Conservation (phyloP, 2,888 invertebrate genomes). For the Strigamia transsilvanica region DNA sequence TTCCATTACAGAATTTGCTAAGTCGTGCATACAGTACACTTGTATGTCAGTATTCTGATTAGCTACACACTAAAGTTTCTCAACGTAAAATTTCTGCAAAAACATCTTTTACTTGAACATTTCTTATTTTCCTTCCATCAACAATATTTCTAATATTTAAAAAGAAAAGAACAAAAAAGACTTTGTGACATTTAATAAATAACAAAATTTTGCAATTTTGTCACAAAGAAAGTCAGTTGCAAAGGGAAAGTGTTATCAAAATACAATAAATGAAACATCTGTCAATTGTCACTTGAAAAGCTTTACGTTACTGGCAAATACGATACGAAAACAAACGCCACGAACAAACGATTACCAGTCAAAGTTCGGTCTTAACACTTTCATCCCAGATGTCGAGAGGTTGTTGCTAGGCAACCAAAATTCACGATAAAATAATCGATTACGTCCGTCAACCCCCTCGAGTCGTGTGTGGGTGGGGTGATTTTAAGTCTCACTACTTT, state of each 20-base stretch:
- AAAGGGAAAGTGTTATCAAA: not conserved
- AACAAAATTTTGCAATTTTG: too few species aligned
- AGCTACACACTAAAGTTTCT: not conserved
- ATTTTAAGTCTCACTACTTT: not conserved
- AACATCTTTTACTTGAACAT: too few species aligned
- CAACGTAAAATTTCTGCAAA: too few species aligned
- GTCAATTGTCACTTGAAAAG: not conserved
- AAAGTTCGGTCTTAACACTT: not conserved
- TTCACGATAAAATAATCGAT: slow-evolving; percentile 37
- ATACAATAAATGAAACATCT: not conserved
- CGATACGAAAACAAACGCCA: not conserved
- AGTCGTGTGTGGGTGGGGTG: not conserved
- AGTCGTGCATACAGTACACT: too few species aligned
- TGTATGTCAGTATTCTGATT: too few species aligned
- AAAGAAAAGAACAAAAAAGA: too few species aligned
- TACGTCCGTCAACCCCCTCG: not conserved
- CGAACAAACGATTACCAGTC: not conserved
- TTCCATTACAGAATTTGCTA: not conserved
- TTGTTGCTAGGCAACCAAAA: slow-evolving; percentile 18
- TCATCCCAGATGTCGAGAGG: not conserved
- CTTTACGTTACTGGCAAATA: not conserved
- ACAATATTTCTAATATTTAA: too few species aligned
- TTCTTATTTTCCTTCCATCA: too few species aligned
- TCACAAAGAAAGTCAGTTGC: too few species aligned
- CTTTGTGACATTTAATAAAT: too few species aligned